A percentile compares a stretch with the other conserved stretches of the same genome.
phyloP scores from a whole-genome alignment of 2,113 vertebrate genomes.

The Raja brachyura region DNA sequence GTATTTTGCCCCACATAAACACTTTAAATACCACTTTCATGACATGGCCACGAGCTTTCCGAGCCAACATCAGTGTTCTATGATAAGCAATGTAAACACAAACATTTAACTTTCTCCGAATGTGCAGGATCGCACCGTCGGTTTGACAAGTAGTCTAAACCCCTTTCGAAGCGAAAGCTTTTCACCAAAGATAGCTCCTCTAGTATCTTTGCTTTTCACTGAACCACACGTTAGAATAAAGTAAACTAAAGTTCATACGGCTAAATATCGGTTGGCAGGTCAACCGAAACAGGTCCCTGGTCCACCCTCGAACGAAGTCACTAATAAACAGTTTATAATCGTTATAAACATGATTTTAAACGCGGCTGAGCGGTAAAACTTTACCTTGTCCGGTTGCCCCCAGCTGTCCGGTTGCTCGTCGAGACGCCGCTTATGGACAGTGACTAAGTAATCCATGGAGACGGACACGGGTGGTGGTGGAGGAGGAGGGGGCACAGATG shows the following conservation, averaged over 20 bases:
- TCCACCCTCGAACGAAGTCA: no score
- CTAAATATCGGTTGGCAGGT: neutral
- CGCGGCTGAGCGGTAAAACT: neutral
- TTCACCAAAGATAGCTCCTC: no score
- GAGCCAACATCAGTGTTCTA: neutral
- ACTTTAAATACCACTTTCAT: neutral
- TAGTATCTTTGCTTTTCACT: no score
- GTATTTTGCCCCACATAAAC: neutral
- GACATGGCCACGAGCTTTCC: neutral
- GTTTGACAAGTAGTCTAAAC: neutral
- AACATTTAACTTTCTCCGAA: neutral
- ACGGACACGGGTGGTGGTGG: neutral
- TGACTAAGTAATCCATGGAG: conserved; percentile 44
- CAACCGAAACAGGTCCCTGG: no score
- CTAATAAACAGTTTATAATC: no score
- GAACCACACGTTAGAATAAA: no score
- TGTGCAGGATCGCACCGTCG: neutral
- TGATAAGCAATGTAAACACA: neutral
- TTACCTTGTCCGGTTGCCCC: conserved; percentile 42
- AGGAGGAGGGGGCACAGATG: no score
- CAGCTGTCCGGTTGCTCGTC: conserved; percentile 39
- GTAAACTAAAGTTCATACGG: no score
- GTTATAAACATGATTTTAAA: no score
- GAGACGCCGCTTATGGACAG: conserved; percentile 43
- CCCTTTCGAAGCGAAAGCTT: no score